Percentiles rank a stretch among this genome's conserved stretches.
Evolutionary conservation across 2,888 invertebrate genomes (phyloP).

Genomic region (Esperia sulphurella): DNA sequence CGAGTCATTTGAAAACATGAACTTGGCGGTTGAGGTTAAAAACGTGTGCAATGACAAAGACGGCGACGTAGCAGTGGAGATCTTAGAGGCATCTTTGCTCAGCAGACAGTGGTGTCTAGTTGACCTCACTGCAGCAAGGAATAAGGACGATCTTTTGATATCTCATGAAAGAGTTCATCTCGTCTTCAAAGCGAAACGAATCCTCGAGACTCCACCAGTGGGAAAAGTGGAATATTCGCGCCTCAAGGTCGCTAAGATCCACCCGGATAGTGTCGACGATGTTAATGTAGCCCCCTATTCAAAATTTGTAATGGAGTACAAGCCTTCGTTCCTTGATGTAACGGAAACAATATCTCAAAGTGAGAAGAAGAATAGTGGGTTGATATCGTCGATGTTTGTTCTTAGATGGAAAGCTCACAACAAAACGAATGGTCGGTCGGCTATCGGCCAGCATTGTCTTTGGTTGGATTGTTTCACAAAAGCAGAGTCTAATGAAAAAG

Average conservation of each 20-base stretch:
- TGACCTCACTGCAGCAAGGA: conserved; percentile 48
- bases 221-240: conserved; percentile 48
- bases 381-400: conserved; percentile 68
- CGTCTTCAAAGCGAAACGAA: conserved; percentile 54
- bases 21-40: conserved; percentile 83
- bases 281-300: conserved; percentile 46
- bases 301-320: conserved; percentile 49
- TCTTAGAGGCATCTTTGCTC: conserved; percentile 79
- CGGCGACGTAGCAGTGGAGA: conserved; percentile 75
- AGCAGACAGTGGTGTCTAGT: conserved; percentile 81
- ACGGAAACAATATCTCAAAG: conserved; percentile 31
- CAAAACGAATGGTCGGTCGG: conserved; percentile 73
- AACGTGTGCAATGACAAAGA: conserved; percentile 84
- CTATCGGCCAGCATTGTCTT: conserved; percentile 85
- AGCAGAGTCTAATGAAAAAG: conserved; percentile 65
- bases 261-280: conserved; percentile 36
- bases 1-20: conserved; percentile 77
- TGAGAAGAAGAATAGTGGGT: conserved; percentile 32
- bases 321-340: conserved; percentile 41
- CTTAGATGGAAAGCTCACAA: conserved; percentile 79
- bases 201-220: conserved; percentile 34
- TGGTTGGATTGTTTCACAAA: conserved; percentile 80
- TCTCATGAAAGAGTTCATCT: conserved; percentile 63
- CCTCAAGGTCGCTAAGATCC: conserved; percentile 45
- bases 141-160: conserved; percentile 38